Percentiles rank a stretch among this genome's conserved stretches.
These are phyloP conservation scores for Hydrotaea diabolus DNA, from an alignment of 2,888 invertebrate species.

Conservation along the genomic window DNA sequence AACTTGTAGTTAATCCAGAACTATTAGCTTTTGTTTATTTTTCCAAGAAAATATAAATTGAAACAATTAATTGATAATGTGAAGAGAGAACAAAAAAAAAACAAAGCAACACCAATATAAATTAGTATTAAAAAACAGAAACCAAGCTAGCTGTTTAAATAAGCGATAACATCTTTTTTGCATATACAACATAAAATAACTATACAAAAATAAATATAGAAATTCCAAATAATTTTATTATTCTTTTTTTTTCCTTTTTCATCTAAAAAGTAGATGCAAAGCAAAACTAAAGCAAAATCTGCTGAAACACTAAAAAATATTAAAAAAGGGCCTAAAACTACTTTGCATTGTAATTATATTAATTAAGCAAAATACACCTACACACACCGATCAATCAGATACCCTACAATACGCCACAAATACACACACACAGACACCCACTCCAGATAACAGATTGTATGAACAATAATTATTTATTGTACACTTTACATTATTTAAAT, in stretches of 20 bases:
- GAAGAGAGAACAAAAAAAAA: conserved; percentile 11
- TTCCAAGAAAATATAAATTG: not conserved
- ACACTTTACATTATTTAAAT: conserved; percentile 32
- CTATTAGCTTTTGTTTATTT: conserved; percentile 52
- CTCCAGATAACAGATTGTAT: conserved; percentile 5
- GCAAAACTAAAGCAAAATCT: conserved; percentile 28
- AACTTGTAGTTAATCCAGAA: not conserved
- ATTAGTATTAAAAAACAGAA: conserved; percentile 28
- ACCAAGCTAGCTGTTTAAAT: not conserved
- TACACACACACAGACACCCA: conserved; percentile 24
- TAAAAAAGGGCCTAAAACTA: conserved; percentile 47
- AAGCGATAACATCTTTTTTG: conserved; percentile 57
- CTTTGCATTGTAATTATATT: conserved; percentile 65
- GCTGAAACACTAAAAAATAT: conserved; percentile 12
- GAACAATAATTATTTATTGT: conserved; percentile 26
- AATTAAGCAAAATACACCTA: conserved; percentile 44
- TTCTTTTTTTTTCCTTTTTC: conserved; percentile 73
- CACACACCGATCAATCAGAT: not conserved
- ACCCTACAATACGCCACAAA: not conserved
- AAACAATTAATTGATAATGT: not conserved
- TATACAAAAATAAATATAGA: conserved; percentile 71
- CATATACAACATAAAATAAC: conserved; percentile 75
- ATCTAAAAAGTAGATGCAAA: conserved; percentile 75
- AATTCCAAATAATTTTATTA: conserved; percentile 71
- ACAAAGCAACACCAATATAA: conserved; percentile 64